Evolutionary conservation across 2,888 invertebrate genomes (phyloP), one percentile per base, ranked within the genome.

Genomic region (Parasteatoda lunata): DNA sequence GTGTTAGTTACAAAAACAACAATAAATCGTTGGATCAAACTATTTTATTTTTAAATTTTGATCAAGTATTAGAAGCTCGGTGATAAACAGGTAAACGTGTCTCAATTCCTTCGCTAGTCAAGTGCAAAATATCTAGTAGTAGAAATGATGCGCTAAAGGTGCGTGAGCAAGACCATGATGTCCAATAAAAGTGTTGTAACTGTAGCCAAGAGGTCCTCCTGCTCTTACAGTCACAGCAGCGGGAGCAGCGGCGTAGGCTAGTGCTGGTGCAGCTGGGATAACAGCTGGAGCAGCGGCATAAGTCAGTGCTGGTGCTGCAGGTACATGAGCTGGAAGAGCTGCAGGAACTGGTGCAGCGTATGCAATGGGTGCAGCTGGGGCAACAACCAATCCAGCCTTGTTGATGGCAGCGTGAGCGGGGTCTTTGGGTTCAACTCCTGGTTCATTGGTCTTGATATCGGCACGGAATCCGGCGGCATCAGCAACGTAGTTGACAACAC

Each of bases 401-500:
- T 89, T 89, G 88, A 88, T 89, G 76, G 81, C 15, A 5, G 77
- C 79, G 11, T 79, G 30, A 5, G 89, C 89, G 4, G 89, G 88
- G n/a, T 89, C 88, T n/a, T 88, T 88, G 49, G 88, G 84, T 54
- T 88, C 89, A 7, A 88, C 88, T 51, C 89, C 90, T 3, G 89
- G 89, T 72, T 90, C 90, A 73, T 90, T 89, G 71, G 89, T 89
- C 66, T 88, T 86, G 78, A 90, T 88, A 52, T 88, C 84, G 9
- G 89, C 89, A 11, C 89, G 70, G 88, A 88, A 89, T 52, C 89
- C 89, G 51, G 82, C 83, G 8, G 89, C 88, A 85, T 89, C 85
- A 49, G 89, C 90, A 11, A 90, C 89, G 75, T 90, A 90, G 88
- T 90, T 90, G 59, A 90, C 90, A 9, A 89, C 75, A 69, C 89